Conservation (phyloP, 2,113 vertebrate genomes). For the Chloropsis hardwickii region DNA sequence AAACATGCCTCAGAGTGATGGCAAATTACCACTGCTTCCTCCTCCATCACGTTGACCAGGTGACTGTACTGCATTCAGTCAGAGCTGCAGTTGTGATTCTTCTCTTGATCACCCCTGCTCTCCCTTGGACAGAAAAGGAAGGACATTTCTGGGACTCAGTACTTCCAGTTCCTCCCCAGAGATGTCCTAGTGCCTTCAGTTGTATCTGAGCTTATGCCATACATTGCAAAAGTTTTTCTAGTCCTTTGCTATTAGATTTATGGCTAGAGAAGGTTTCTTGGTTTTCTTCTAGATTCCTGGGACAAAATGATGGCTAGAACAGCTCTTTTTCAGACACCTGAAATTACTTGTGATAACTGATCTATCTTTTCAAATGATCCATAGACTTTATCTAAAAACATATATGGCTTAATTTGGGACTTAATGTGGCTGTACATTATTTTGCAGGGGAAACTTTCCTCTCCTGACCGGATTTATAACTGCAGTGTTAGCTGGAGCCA, state of each 20-base stretch:
- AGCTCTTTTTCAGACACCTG: not conserved
- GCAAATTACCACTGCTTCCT: not conserved
- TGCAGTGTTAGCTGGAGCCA: not conserved
- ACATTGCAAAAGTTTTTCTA: not conserved
- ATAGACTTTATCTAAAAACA: not conserved
- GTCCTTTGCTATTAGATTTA: not conserved
- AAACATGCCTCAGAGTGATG: not conserved
- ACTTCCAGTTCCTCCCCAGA: not conserved
- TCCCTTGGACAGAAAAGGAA: not conserved
- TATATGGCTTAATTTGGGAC: not conserved
- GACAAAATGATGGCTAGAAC: not conserved
- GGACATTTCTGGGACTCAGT: not conserved
- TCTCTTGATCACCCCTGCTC: not conserved
- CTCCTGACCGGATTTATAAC: not conserved
- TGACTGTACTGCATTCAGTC: not conserved
- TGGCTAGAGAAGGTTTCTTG: not conserved
- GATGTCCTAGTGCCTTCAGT: not conserved
- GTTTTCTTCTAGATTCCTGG: not conserved
- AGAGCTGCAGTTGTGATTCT: not conserved
- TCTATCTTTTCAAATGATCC: not conserved
- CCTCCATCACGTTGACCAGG: accelerated
- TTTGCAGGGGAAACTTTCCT: not conserved
- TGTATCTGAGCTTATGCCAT: not conserved
- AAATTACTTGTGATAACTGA: not conserved
- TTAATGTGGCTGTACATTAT: not conserved